Conservation (phyloP, 2,113 vertebrate species). For the Cichladusa arquata region DNA sequence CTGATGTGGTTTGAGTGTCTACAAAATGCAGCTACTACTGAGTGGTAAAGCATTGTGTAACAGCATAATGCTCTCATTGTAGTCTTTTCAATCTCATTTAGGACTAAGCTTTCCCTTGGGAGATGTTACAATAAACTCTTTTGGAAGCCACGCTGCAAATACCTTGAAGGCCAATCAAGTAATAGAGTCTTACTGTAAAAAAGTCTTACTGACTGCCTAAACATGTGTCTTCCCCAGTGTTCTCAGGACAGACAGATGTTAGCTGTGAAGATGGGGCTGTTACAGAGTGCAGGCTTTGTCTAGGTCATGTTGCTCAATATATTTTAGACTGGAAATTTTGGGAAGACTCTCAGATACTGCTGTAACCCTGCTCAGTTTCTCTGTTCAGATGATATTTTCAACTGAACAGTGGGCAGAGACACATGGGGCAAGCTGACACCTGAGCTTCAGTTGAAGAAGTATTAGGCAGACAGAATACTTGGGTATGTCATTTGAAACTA, state of each 20-base stretch:
- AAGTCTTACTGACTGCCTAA: background rate
- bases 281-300: background rate
- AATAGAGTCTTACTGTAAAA: background rate
- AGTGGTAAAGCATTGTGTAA: constrained; percentile 1
- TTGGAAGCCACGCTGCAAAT: background rate
- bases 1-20: background rate
- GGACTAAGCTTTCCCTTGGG: constrained; percentile 11
- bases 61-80: background rate
- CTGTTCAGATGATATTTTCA: background rate
- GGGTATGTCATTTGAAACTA: background rate
- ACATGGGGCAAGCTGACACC: background rate
- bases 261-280: background rate
- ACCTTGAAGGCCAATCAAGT: background rate
- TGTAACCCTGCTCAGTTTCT: background rate
- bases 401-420: background rate
- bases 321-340: background rate
- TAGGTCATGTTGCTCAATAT: background rate
- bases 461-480: background rate
- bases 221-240: background rate
- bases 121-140: background rate
- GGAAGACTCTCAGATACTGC: background rate
- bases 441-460: background rate
- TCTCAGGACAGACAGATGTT: background rate
- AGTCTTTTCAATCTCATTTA: background rate
- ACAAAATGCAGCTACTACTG: background rate